Evolutionary conservation across 1,140 invertebrate species (phyloP).

Genomic region (Chionoecetes opilio): DNA sequence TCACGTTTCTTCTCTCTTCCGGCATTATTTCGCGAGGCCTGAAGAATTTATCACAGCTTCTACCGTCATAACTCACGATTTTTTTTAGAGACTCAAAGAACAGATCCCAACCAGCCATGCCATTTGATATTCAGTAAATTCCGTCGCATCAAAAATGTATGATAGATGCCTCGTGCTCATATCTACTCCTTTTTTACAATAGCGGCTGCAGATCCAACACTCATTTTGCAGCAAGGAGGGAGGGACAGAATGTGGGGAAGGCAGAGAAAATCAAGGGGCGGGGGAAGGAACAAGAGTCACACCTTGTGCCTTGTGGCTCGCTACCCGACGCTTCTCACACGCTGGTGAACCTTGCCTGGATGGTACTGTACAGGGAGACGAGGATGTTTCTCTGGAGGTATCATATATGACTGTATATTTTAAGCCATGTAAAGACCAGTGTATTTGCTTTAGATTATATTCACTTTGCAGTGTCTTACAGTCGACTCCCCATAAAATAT

Average conservation of each 20-base stretch:
- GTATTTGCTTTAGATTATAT: neutral
- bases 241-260: neutral
- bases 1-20: neutral
- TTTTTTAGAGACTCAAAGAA: neutral
- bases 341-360: neutral
- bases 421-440: neutral
- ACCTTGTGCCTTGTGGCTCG: neutral
- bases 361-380: neutral
- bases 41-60: neutral
- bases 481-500: neutral
- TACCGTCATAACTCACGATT: neutral
- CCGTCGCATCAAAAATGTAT: slow-evolving; percentile 17
- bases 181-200: neutral
- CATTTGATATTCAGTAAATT: slow-evolving; percentile 22
- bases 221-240: neutral
- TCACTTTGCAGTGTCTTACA: neutral
- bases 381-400: neutral
- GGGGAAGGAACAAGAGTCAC: neutral
- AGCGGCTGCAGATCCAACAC: neutral
- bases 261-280: neutral
- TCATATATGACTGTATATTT: slow-evolving; percentile 10
- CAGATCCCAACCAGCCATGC: neutral
- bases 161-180: neutral
- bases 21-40: neutral
- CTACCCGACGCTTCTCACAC: neutral